Evolutionary conservation across 37 sponge, comb jelly and placozoan genomes (phyloP).

Genomic region (Eunapius fragilis): DNA sequence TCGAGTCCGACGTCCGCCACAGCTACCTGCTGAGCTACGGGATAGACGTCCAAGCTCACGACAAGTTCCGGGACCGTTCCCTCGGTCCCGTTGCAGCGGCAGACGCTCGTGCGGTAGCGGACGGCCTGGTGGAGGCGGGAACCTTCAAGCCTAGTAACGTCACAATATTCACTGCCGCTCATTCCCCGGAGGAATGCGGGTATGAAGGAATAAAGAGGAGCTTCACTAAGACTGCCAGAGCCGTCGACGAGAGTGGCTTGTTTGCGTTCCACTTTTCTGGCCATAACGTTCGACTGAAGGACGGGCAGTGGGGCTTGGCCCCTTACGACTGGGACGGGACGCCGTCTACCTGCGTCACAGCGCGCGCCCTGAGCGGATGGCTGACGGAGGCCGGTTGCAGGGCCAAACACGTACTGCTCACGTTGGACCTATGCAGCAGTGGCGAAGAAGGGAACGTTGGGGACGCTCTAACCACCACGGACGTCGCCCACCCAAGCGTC

Average conservation of each 20-base stretch:
- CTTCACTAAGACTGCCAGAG: conserved; percentile 16
- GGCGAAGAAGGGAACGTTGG: neutral
- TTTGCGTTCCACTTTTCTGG: conserved; percentile 35
- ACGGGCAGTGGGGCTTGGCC: neutral
- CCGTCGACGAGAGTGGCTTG: conserved; percentile 19
- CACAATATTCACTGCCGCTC: neutral
- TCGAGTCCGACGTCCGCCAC: neutral
- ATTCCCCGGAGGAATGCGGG: neutral
- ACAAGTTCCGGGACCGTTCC: neutral
- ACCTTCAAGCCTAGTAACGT: neutral
- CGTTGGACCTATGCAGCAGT: neutral
- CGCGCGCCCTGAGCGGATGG: neutral
- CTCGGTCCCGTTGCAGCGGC: neutral
- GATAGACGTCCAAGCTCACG: neutral
- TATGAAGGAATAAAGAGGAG: conserved; percentile 4
- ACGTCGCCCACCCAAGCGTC: neutral
- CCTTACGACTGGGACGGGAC: conserved; percentile 1
- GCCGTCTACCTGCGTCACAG: neutral
- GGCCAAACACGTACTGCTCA: neutral
- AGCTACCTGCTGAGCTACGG: neutral
- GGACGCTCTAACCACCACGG: neutral
- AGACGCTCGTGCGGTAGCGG: neutral
- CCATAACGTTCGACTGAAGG: conserved; percentile 11
- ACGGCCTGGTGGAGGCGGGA: neutral
- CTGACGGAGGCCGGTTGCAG: neutral